A percentile compares a stretch with the other conserved stretches of the same genome.
Evolutionary conservation across 2,888 invertebrate genomes (phyloP).

Genomic region (Hoplodrina ambigua): DNA sequence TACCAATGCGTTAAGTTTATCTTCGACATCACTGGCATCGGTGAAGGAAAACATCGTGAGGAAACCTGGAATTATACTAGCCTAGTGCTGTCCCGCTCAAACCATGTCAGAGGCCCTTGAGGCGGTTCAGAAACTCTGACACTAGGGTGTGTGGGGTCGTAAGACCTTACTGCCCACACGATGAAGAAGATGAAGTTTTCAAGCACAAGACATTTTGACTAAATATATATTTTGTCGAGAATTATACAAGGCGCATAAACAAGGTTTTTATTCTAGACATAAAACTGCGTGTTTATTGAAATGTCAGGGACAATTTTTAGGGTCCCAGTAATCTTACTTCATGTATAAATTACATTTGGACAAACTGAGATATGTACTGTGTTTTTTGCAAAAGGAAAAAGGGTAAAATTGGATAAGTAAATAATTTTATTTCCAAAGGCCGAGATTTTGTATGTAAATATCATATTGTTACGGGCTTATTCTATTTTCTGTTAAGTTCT

Average conservation of each 20-base stretch:
- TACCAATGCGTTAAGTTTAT: too few relatives aligned
- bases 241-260: conserved; percentile 41
- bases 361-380: conserved; percentile 11
- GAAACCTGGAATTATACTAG: too few relatives aligned
- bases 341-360: conserved; percentile 48
- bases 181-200: too few relatives aligned
- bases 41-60: too few relatives aligned
- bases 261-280: conserved; percentile 44
- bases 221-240: conserved; percentile 70
- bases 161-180: too few relatives aligned
- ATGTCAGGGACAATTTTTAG: conserved; percentile 37
- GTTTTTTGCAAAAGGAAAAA: conserved; percentile 23
- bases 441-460: conserved; percentile 34
- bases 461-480: conserved; percentile 13
- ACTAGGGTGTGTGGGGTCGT: too few relatives aligned
- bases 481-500: conserved; percentile 2
- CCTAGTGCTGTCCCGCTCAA: too few relatives aligned
- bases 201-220: conserved; percentile 58
- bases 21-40: too few relatives aligned
- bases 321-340: conserved; percentile 16
- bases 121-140: too few relatives aligned
- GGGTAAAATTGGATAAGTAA: conserved; percentile 30
- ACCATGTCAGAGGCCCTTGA: too few relatives aligned
- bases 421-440: conserved; percentile 27
- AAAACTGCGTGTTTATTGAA: conserved; percentile 44